Base-by-base conservation (phyloP, 2,113 vertebrate species). In the Pseudolaguvia tuberculata region DNA sequence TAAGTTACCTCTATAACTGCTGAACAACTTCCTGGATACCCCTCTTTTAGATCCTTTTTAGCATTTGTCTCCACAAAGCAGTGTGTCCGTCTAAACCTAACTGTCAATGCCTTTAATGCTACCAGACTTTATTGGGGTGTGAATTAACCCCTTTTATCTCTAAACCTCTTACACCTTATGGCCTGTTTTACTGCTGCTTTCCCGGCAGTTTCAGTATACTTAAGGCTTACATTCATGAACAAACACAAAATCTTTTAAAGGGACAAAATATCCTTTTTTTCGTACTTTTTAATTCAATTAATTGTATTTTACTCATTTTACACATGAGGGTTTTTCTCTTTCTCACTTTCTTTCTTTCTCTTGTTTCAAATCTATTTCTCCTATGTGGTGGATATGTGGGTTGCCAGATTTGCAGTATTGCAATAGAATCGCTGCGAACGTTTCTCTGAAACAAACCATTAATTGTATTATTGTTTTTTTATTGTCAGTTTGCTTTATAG, bases 111-210 rank as follows among this genome's bases (percentile, higher is more conserved):
- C 71, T 77, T 77, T 74, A 65, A 47, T 66, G 72, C 57, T 45
- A 61, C 75, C 67, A 63, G 55, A 78, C 72, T 72, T 48, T 75
- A 25, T 15, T 42, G 39, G 68, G 70, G 67, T 4, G 70, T 68
- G 57, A 67, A 48, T 65, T 59, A 29, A 57, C 66, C 42, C 62
- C 70, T 70, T 42, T 48, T 61, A 57, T 65, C 50, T 50, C 70
- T 61, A 27, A 77, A 65, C 55, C 59, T 72, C 66, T 70, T 75
- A 71, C 81, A 82, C 85, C 79, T 50, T 50, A 78, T 84, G 75
- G 84, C 85, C 87, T 88, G 84, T 81, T 83, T 69, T 55, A 65
- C 85, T 83, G 84, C 84, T 73, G 73, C 68, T 70, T 76, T 20
- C 48, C 75, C 72, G 66, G 79, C 79, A 78, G 79, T 31, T 27